Percentiles rank a stretch among this genome's conserved stretches.
These are phyloP conservation scores for Herminia tarsipennalis DNA, from an alignment of 2,888 invertebrate species.

Conservation along the genomic window DNA sequence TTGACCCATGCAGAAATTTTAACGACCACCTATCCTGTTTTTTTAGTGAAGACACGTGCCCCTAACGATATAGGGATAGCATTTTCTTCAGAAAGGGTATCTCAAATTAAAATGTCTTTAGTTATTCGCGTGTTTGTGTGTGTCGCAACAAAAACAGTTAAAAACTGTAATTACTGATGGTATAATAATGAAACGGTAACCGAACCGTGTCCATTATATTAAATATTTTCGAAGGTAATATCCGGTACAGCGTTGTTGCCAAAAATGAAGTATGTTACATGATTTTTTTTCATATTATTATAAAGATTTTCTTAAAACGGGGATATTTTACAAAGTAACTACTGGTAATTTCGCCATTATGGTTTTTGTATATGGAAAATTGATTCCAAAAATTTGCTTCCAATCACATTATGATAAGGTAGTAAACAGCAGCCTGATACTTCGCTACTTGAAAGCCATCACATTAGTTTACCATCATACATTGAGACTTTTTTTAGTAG, in stretches of 20 bases:
- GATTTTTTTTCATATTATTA: no score
- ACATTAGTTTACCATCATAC: no score
- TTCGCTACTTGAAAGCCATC: no score
- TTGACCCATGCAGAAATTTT: conserved; percentile 52
- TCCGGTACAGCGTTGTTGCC: conserved; percentile 15
- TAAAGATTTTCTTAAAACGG: no score
- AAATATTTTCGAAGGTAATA: conserved; percentile 31
- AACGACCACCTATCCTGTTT: conserved; percentile 42
- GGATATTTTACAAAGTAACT: no score
- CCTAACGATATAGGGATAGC: conserved; percentile 28
- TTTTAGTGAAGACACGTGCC: conserved; percentile 43
- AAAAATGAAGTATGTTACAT: conserved; percentile 3
- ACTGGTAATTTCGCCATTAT: no score
- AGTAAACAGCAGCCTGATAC: no score
- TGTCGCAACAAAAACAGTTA: conserved; percentile 9
- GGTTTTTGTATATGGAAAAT: no score
- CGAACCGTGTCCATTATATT: conserved; percentile 21
- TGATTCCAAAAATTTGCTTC: no score
- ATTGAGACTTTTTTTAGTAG: no score
- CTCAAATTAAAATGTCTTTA: conserved; percentile 24
- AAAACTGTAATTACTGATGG: conserved; percentile 13
- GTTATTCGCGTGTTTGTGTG: neutral
- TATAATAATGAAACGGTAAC: conserved; percentile 14
- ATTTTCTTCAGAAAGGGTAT: conserved; percentile 17
- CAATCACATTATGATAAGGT: no score